phyloP scores from a whole-genome alignment of 2,888 invertebrate species.

The Alentia gelatinosa region DNA sequence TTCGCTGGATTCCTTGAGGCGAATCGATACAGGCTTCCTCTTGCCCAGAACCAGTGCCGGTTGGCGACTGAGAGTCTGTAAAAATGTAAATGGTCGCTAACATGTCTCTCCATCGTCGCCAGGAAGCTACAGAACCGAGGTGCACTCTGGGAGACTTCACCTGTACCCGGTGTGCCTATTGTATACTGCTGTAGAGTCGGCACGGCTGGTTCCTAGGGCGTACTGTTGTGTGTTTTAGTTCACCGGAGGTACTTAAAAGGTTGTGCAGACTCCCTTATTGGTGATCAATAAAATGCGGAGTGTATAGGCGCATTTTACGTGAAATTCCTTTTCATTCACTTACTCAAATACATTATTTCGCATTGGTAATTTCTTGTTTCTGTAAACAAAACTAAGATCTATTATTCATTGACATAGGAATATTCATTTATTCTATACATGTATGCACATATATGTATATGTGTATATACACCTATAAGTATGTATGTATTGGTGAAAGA shows the following conservation, averaged over 20 bases:
- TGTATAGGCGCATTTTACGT: no score
- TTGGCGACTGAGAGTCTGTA: no score
- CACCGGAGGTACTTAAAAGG: no score
- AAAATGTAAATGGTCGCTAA: conserved; percentile 18
- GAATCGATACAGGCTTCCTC: background rate
- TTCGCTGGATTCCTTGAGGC: background rate
- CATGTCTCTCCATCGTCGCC: background rate
- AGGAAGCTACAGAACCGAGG: background rate
- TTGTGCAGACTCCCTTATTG: no score
- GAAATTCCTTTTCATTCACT: no score
- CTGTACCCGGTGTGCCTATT: background rate
- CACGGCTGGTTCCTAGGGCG: background rate
- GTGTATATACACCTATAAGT: conserved; percentile 16
- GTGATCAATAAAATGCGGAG: no score
- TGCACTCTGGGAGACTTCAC: background rate
- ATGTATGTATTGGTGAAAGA: background rate
- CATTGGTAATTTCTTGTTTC: no score
- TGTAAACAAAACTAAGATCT: no score
- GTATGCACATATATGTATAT: conserved; percentile 28
- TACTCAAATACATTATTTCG: no score
- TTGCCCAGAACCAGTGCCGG: background rate
- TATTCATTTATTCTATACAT: background rate
- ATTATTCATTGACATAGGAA: no score
- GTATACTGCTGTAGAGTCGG: background rate
- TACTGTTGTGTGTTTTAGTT: no score